A percentile compares a stretch with the other conserved stretches of the same genome.
Evolutionary conservation across 2,113 vertebrate genomes (phyloP).

Genomic region (Hassar affinis): DNA sequence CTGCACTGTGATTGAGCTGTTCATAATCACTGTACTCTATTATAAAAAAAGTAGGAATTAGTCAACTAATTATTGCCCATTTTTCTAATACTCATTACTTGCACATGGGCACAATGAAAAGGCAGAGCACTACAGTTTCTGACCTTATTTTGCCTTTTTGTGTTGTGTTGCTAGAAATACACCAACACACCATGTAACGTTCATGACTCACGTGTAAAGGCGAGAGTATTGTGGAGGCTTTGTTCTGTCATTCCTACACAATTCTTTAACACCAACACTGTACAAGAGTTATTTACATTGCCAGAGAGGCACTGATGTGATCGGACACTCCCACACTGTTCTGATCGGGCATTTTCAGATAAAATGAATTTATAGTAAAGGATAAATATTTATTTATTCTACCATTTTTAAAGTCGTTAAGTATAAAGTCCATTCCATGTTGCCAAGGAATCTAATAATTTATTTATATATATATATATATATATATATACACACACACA

Average conservation of each 20-base stretch:
- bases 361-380: background rate
- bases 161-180: background rate
- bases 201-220: conserved; percentile 10
- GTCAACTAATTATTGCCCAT: background rate
- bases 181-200: conserved; percentile 1
- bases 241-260: conserved; percentile 1
- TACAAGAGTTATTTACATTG: background rate
- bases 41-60: background rate
- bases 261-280: background rate
- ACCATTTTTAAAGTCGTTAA: background rate
- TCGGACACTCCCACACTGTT: background rate
- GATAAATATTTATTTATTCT: background rate
- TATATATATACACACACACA: too few relatives aligned
- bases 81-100: background rate
- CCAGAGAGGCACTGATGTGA: background rate
- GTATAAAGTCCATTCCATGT: too few relatives aligned
- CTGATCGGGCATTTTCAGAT: background rate
- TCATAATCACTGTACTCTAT: background rate
- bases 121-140: background rate
- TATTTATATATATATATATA: too few relatives aligned
- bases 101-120: background rate
- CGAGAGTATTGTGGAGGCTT: conserved; percentile 5
- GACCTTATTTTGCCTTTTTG: background rate
- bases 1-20: background rate
- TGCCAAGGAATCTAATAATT: background rate